Evolutionary conservation across 2,113 vertebrate species (phyloP).

Genomic region (Odocoileus hemionus): DNA sequence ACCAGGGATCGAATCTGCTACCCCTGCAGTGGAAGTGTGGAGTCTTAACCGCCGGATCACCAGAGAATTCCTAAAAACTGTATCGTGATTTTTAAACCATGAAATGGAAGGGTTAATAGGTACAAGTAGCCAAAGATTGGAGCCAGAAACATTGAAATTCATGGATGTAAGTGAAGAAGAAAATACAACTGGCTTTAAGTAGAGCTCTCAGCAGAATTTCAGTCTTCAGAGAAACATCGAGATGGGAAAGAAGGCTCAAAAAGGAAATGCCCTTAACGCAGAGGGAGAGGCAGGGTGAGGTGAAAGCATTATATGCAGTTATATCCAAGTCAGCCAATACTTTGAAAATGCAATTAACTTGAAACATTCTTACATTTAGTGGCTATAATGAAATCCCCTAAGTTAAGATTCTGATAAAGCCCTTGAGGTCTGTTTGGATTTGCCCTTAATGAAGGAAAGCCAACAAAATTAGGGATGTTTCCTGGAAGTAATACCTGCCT

Average conservation of each 20-base stretch:
- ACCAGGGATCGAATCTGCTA: not conserved
- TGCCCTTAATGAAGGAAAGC: not conserved
- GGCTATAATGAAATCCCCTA: not conserved
- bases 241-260: slow-evolving; percentile 15
- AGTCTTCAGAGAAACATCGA: slow-evolving; percentile 31
- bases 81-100: slow-evolving; percentile 35
- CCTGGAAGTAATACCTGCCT: not conserved
- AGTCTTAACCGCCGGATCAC: not conserved
- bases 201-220: not conserved
- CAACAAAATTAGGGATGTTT: not conserved
- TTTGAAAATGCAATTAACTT: not conserved
- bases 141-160: slow-evolving; percentile 21
- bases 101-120: slow-evolving; percentile 28
- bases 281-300: not conserved
- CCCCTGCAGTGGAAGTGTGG: not conserved
- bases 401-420: not conserved
- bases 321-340: not conserved
- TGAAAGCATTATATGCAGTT: not conserved
- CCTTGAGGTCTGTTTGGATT: not conserved
- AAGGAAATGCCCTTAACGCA: not conserved
- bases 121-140: slow-evolving; percentile 30
- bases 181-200: not conserved
- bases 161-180: slow-evolving; percentile 10
- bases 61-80: not conserved
- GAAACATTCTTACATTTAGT: not conserved